Base-by-base conservation (phyloP, 1,140 invertebrate species). In the Probaryconus sp. region DNA sequence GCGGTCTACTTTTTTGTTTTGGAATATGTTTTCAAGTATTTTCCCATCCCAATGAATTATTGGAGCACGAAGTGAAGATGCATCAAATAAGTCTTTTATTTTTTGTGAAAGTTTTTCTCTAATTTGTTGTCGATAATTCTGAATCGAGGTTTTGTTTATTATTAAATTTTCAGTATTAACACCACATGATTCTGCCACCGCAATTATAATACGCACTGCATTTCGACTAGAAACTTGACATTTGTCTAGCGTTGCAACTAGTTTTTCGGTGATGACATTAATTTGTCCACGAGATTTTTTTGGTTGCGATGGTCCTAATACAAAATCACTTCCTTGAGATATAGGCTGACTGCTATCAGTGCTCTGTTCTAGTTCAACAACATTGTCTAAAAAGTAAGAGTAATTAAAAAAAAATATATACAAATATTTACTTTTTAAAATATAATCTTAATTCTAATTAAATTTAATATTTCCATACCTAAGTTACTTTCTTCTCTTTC, bases 31-130 rank as follows among this genome's bases (percentile, higher is more conserved):
- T 33, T 13, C 17, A 9, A 74, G 14, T 5, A 74, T 13, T 53
- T 74, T 74, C 7, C 47, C 65, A 70, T 70, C 65, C 64, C 55
- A 72, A 50, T 72, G 61, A 5, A 69, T 14, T 37, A 60, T 37
- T 6, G 45, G 11, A 37, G 38, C 20, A 13, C 35, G 13, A 0
- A 24, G 14, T 14, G 10, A 6, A 37, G 60, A 40, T 31, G 11
- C 30, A 20, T 18, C 20, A 18, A 71, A 71, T n/a, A 40, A 30
- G 28, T 71, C 20, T 45, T 71, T 71, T 4, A 71, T 55, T 14
- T 65, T 43, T 45, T 9, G 10, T 18, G 56, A 16, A 14, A 11
- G 18, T 11, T 26, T 31, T 40, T 42, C 33, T 38, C 69, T 2
- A 14, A 47, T 43, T 45, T 72, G 17, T 45, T 35, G 33, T 53